Base-by-base conservation (phyloP, 2,113 vertebrate species). In the Cariama cristata region DNA sequence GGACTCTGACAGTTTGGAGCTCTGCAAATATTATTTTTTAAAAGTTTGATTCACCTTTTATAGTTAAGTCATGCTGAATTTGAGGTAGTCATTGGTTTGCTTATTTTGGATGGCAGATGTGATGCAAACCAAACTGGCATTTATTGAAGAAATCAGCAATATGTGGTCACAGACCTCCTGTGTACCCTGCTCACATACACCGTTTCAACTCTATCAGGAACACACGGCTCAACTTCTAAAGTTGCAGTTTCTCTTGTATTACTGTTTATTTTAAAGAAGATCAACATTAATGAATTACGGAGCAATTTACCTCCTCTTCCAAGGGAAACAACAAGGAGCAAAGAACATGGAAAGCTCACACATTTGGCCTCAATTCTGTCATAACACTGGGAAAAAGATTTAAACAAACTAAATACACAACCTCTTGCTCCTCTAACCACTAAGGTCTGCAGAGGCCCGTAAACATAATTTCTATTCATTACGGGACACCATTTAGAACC, bases 21-120 rank as follows among this genome's bases (percentile, higher is more conserved):
- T 95, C 52, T 56, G 71, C 53, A 72, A 96, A 94, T 94, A 80
- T 77, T 94, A 74, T 84, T 76, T 92, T 85, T 30, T 21, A 15
- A 62, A 93, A 74, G 50, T 86, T 86, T 87, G 83, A 79, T 95
- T 96, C 79, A 76, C 72, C 85, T 97, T 95, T 93, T 93, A 86
- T 71, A 97, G 79, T 59, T 85, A 88, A 96, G 84, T 77, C 77
- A 95, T 81, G 50, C 86, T 81, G 45, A 79, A 47, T 59, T 82
- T 80, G 86, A 93, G 79, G 75, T 23, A 85, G 53, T 42, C 49
- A 18, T 7, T 53, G 40, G 33, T 93, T 95, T 90, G 92, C 72
- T 94, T 92, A 71, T 74, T 93, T 95, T 95, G 90, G 86, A 86
- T 59, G 45, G n/a, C 52, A 92, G 77, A 92, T 55, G 63, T 86